A percentile compares a stretch with the other conserved stretches of the same genome.
Evolutionary conservation across 2,113 vertebrate genomes (phyloP).

Genomic region (Platichthys flesus): DNA sequence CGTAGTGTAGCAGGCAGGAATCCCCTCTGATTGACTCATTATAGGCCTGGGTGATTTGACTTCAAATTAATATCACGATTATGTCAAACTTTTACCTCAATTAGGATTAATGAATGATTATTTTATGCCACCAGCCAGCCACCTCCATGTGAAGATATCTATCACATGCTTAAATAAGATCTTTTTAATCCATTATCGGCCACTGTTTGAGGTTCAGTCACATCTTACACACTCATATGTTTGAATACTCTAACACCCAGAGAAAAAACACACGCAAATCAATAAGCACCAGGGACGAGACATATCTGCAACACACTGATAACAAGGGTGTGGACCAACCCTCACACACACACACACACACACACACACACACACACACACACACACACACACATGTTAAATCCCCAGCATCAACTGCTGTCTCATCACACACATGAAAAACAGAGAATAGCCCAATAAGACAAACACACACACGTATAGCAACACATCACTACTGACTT

Average conservation of each 20-base stretch:
- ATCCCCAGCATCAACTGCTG: conserved; percentile 16
- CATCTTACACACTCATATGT: neutral
- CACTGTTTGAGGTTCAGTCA: neutral
- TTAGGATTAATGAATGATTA: no score
- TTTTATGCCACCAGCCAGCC: no score
- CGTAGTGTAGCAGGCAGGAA: neutral
- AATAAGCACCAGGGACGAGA: neutral
- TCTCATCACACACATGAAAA: conserved; percentile 3
- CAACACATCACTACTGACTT: conserved; percentile 25
- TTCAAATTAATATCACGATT: no score
- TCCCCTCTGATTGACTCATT: neutral
- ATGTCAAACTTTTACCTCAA: no score
- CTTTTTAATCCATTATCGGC: neutral
- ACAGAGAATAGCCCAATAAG: conserved; percentile 15
- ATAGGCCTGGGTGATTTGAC: no score
- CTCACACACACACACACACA: conserved; percentile 9
- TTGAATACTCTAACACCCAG: neutral
- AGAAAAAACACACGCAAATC: conserved; percentile 3
- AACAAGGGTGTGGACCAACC: conserved; percentile 67
- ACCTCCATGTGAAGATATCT: no score
- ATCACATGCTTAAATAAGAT: no score
- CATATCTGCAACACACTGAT: conserved; percentile 69
- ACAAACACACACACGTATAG: neutral
- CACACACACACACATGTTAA: conserved; percentile 13
- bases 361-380: conserved; percentile 6